Evolutionary conservation across 2,113 vertebrate genomes (phyloP), one percentile per base, ranked within the genome.

Genomic region (Pycnonotus jocosus): DNA sequence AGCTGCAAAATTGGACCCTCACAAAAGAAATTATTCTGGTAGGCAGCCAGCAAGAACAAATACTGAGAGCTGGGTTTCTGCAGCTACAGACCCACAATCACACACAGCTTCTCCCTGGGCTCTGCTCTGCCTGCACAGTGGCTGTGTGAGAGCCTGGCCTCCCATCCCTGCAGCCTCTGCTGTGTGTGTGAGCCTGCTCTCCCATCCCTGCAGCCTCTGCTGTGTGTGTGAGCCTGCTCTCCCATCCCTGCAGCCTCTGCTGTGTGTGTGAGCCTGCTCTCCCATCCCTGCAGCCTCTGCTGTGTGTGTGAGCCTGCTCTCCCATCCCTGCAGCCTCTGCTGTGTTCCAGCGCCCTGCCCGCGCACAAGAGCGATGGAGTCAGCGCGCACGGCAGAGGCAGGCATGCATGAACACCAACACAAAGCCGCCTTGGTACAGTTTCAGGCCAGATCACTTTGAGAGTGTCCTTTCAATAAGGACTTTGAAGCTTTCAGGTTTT

Each of bases 21-120:
- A 79, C 80, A 81, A 94, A 92, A 93, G 88, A 81, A 88, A 95
- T 90, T 81, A 93, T 74, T 92, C 89, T 95, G 82, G 72, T 90
- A 70, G 93, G 93, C 91, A 91, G 85, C 86, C 87, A 86, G 90
- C 58, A 91, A 94, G 83, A 96, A 65, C 86, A 78, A 91, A 90
- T 82, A 81, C 23, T 60, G 40, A 88, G 74, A 96, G 92, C 66
- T 88, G 89, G 56, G 53, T 84, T 96, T 96, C 70, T 78, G 72
- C 94, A 83, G 94, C 61, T 65, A 42, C 74, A 78, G 83, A 33
- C 38, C 81, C 66, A 35, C 62, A 57, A 11, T 53, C 60, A 35
- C 56, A 92, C 66, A 58, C 14, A 27, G 62, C 70, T 80, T 73
- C 45, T 24, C 40, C 31, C 69, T 21, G 45, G 78, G 78, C 38